Percentiles rank a stretch among this genome's conserved stretches.
Evolutionary conservation across 2,888 invertebrate genomes (phyloP).

Genomic region (Operophtera brumata): DNA sequence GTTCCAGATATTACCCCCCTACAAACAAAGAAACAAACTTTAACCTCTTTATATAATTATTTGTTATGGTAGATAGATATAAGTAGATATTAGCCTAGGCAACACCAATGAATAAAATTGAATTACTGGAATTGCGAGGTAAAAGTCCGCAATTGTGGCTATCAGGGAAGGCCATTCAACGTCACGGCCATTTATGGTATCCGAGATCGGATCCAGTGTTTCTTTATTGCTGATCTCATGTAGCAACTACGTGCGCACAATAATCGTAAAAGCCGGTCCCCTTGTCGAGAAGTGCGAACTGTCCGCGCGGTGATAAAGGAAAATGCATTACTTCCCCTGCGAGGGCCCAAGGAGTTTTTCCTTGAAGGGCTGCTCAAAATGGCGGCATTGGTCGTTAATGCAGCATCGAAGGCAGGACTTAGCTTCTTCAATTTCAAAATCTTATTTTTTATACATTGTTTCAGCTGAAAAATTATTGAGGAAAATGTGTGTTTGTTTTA

Average conservation of each 20-base stretch:
- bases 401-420: slow-evolving; percentile 35
- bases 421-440: slow-evolving; percentile 63
- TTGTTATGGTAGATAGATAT: too few species aligned
- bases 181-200: slow-evolving; percentile 44
- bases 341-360: slow-evolving; percentile 56
- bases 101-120: neutral
- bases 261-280: slow-evolving; percentile 76
- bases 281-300: slow-evolving; percentile 70
- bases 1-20: too few species aligned
- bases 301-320: slow-evolving; percentile 76
- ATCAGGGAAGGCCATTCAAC: slow-evolving; percentile 27
- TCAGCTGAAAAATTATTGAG: slow-evolving; percentile 41
- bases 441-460: slow-evolving; percentile 25
- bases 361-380: slow-evolving; percentile 70
- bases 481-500: slow-evolving; percentile 1
- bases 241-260: slow-evolving; percentile 68
- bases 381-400: slow-evolving; percentile 70
- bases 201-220: slow-evolving; percentile 53
- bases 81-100: too few species aligned
- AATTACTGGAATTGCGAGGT: slow-evolving; percentile 15
- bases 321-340: slow-evolving; percentile 77
- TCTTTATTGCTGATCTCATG: slow-evolving; percentile 63
- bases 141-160: slow-evolving; percentile 25
- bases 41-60: too few species aligned
- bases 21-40: too few species aligned